Conservation (phyloP, 2,113 vertebrate genomes). For the Bujurquina vittata region DNA sequence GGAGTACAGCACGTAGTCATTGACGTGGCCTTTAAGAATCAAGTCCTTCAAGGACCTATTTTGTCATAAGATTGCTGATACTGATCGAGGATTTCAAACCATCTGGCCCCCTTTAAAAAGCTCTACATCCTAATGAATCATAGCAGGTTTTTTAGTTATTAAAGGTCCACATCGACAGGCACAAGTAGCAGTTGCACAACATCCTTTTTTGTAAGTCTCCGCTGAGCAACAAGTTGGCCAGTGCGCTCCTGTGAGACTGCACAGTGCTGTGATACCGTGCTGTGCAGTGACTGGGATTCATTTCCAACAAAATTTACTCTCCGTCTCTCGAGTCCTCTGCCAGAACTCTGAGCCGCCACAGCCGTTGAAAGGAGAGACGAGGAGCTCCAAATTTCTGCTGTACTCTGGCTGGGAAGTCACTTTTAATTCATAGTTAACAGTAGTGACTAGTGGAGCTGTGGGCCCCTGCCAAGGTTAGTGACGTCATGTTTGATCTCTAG, state of each 20-base stretch:
- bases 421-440: slow-evolving; percentile 2
- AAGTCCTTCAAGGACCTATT: not conserved
- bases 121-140: not conserved
- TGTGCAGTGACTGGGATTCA: not conserved
- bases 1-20: not conserved
- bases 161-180: not conserved
- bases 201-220: not conserved
- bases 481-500: slow-evolving; percentile 31
- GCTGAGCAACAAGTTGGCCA: slow-evolving; percentile 43
- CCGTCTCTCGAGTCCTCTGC: not conserved
- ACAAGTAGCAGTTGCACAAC: not conserved
- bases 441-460: slow-evolving; percentile 12
- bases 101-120: not conserved
- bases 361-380: not conserved
- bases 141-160: not conserved
- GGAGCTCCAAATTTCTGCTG: slow-evolving; percentile 12
- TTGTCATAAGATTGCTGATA: not conserved
- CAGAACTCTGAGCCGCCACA: not conserved
- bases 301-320: not conserved
- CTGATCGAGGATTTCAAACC: not conserved
- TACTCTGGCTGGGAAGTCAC: not conserved
- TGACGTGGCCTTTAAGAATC: not conserved
- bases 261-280: slow-evolving; percentile 2
- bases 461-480: not conserved
- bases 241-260: not conserved